phyloP scores from a whole-genome alignment of 1,140 invertebrate species.

The Diachasmimorpha longicaudata region DNA sequence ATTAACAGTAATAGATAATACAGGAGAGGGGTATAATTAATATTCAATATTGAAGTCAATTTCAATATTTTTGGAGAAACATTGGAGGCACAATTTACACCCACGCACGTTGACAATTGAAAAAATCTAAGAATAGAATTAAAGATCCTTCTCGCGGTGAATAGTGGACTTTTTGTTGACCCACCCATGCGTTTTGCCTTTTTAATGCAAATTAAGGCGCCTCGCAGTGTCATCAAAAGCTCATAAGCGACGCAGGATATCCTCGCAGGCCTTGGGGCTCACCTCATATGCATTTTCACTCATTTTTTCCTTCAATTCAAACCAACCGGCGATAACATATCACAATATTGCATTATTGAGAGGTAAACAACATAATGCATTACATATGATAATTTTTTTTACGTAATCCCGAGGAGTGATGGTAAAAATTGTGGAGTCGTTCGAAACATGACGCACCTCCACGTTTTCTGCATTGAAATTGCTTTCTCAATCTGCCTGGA shows the following conservation, averaged over 20 bases:
- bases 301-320: neutral
- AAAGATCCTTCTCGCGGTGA: too few species aligned
- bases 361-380: neutral
- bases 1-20: too few species aligned
- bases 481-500: neutral
- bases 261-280: neutral
- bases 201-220: too few species aligned
- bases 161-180: too few species aligned
- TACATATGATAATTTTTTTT: neutral
- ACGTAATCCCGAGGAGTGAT: neutral
- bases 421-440: neutral
- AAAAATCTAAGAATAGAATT: too few species aligned
- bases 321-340: neutral
- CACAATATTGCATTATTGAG: neutral
- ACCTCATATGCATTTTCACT: neutral
- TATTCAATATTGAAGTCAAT: too few species aligned
- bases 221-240: neutral
- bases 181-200: too few species aligned
- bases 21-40: too few species aligned
- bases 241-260: neutral
- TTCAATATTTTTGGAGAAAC: too few species aligned
- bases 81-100: too few species aligned
- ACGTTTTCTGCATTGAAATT: neutral
- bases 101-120: too few species aligned
- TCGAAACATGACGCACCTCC: neutral